A percentile compares a stretch with the other conserved stretches of the same genome.
Conservation (phyloP, 1,140 invertebrate genomes). For the Vanessa atalanta region DNA sequence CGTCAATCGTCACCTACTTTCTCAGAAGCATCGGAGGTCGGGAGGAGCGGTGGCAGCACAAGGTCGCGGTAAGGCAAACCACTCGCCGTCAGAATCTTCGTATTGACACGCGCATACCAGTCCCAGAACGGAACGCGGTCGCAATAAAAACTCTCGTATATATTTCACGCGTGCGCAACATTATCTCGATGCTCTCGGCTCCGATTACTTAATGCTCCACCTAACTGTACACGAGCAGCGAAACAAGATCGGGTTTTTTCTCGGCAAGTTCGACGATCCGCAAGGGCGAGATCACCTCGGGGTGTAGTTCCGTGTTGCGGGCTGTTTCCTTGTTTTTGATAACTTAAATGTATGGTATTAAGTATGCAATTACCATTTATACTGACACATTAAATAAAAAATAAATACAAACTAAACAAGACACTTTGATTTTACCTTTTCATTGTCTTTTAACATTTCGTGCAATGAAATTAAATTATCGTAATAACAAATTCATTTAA, state of each 20-base stretch:
- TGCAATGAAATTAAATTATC: not conserved
- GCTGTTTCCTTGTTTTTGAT: slow-evolving; percentile 32
- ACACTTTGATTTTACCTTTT: not conserved
- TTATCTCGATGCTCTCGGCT: slow-evolving; percentile 74
- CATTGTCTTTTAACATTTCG: not conserved
- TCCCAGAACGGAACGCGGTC: slow-evolving; percentile 72
- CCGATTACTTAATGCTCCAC: slow-evolving; percentile 77
- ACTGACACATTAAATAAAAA: not conserved
- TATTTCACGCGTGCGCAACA: slow-evolving; percentile 79
- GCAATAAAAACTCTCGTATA: slow-evolving; percentile 77
- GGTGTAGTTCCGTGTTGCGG: slow-evolving; percentile 48
- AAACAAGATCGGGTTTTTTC: slow-evolving; percentile 76
- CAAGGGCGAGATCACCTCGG: slow-evolving; percentile 53
- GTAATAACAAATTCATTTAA: not conserved
- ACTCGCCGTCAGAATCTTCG: slow-evolving; percentile 74
- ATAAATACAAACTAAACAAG: not conserved
- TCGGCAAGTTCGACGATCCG: slow-evolving; percentile 72
- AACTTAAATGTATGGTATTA: slow-evolving; percentile 8
- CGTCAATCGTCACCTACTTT: slow-evolving; percentile 70
- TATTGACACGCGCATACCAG: slow-evolving; percentile 76
- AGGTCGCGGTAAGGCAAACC: slow-evolving; percentile 79
- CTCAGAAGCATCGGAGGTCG: slow-evolving; percentile 57
- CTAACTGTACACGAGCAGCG: slow-evolving; percentile 73
- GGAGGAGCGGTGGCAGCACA: slow-evolving; percentile 52
- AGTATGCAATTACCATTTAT: not conserved